phyloP scores from a whole-genome alignment of 2,888 invertebrate genomes.

The Unio delphinus region DNA sequence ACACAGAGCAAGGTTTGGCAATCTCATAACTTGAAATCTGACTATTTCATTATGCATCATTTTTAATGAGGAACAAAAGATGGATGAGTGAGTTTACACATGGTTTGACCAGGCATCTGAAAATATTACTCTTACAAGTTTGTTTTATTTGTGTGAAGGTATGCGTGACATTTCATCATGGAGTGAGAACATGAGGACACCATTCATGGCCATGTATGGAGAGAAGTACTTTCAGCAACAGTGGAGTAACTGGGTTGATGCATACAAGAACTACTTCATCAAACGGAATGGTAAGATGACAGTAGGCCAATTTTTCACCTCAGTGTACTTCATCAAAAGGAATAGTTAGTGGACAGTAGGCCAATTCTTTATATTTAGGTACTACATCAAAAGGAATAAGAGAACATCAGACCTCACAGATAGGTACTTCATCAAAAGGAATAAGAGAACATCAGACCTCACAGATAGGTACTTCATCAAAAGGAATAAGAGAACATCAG shows the following conservation, averaged over 20 bases:
- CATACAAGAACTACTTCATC: constrained; percentile 74
- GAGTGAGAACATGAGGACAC: constrained; percentile 84
- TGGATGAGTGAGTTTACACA: too few relatives aligned
- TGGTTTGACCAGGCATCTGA: too few relatives aligned
- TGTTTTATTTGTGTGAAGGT: constrained; percentile 23
- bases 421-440: constrained; percentile 74
- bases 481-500: neutral
- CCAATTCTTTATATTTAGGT: constrained; percentile 43
- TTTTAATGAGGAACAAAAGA: too few relatives aligned
- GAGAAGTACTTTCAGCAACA: constrained; percentile 79
- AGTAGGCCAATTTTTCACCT: neutral
- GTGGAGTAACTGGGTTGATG: constrained; percentile 84
- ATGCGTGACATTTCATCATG: constrained; percentile 80
- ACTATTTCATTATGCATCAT: too few relatives aligned
- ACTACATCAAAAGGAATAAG: constrained; percentile 73
- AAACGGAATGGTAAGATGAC: constrained; percentile 70
- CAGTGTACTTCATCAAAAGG: constrained; percentile 74
- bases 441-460: constrained; percentile 11
- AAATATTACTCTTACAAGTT: neutral
- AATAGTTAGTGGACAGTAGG: constrained; percentile 43
- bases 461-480: neutral
- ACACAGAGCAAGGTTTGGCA: too few relatives aligned
- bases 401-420: neutral
- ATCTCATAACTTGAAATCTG: too few relatives aligned
- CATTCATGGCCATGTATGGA: constrained; percentile 83